These are phyloP conservation scores for Actinernus sp. DNA, from an alignment of 92 coral and sea anemone species.

Conservation along the genomic window DNA sequence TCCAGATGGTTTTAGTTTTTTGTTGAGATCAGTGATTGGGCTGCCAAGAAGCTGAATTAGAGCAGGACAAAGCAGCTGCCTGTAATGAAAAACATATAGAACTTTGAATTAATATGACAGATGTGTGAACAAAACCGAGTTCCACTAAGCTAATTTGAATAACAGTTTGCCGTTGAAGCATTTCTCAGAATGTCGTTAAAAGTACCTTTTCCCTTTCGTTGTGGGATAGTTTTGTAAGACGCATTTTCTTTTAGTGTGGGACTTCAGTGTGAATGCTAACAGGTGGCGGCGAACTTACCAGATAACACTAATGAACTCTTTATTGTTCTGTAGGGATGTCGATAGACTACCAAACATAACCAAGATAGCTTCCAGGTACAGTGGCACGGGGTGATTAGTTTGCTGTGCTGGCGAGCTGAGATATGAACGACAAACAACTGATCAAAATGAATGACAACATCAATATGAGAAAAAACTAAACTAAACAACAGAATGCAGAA, in stretches of 20 bases:
- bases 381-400: conserved; percentile 82
- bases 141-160: no score
- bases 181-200: not conserved
- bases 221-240: not conserved
- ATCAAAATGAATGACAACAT: no score
- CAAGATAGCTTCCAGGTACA: conserved; percentile 93
- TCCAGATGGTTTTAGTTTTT: conserved; percentile 66
- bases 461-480: no score
- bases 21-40: conserved; percentile 92
- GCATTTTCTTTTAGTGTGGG: not conserved
- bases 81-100: conserved; percentile 20
- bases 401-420: conserved; percentile 75
- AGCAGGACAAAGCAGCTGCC: conserved; percentile 98
- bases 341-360: conserved; percentile 94
- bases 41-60: conserved; percentile 95
- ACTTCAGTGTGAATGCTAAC: not conserved
- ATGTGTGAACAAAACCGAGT: no score
- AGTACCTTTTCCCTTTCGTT: not conserved
- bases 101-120: no score
- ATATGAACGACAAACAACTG: no score
- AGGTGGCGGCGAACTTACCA: conserved; percentile 89
- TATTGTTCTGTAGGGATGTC: conserved; percentile 86
- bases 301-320: conserved; percentile 91
- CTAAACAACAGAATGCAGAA: no score
- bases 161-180: not conserved